Evolutionary conservation across 2,113 vertebrate genomes (phyloP).

Genomic region (Motacilla tschutschensis): DNA sequence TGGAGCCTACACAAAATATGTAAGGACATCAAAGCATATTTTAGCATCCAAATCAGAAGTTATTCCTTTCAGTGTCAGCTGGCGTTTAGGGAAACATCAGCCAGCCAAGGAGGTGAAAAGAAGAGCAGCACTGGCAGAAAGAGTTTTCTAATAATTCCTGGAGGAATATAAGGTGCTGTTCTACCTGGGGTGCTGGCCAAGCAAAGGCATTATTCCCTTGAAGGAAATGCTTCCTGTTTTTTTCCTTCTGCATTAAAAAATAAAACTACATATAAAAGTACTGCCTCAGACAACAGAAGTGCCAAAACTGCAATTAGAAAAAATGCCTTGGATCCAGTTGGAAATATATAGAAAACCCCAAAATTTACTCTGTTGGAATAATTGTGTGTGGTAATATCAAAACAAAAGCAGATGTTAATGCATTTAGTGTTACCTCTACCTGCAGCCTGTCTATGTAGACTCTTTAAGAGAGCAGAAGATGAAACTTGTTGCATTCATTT

Average conservation of each 20-base stretch:
- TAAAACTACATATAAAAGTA: rapidly evolving
- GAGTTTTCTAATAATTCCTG: neutral
- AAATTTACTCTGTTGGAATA: neutral
- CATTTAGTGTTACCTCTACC: neutral
- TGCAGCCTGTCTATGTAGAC: rapidly evolving
- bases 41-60: neutral
- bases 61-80: neutral
- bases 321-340: neutral
- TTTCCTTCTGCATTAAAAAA: neutral
- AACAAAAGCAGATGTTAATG: neutral
- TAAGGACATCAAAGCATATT: slow-evolving; percentile 2
- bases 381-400: neutral
- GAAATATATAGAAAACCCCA: neutral
- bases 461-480: neutral
- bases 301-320: neutral
- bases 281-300: neutral
- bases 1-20: neutral
- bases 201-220: neutral
- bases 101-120: neutral
- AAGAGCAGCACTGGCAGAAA: neutral
- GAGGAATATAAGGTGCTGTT: neutral
- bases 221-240: neutral
- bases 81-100: neutral
- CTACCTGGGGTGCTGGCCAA: neutral
- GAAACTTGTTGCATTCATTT: neutral